phyloP scores from a whole-genome alignment of 2,888 invertebrate genomes.

The Petrophora chlorosata region DNA sequence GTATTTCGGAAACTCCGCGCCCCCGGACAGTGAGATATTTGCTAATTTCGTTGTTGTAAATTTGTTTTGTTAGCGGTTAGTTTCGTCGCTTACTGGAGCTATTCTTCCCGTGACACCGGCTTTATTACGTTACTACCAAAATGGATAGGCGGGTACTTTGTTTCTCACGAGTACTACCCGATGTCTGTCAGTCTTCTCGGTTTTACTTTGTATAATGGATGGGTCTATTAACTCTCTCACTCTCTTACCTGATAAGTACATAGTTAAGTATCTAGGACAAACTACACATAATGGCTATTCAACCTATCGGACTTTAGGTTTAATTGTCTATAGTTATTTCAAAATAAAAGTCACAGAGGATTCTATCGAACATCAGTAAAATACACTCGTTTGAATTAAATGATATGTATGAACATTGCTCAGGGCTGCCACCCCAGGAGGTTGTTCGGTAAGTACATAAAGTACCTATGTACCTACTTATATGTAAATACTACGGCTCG shows the following conservation, averaged over 20 bases:
- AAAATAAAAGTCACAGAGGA: too few relatives aligned
- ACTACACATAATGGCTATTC: too few relatives aligned
- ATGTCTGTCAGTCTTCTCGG: too few relatives aligned
- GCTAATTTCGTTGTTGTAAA: slow-evolving; percentile 77
- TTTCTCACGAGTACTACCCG: slow-evolving; percentile 1
- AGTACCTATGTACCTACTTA: slow-evolving; percentile 38
- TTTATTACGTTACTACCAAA: slow-evolving; percentile 2
- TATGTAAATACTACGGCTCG: slow-evolving; percentile 55
- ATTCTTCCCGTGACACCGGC: slow-evolving; percentile 25
- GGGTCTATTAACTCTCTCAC: too few relatives aligned
- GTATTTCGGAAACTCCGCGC: slow-evolving; percentile 66
- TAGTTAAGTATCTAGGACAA: too few relatives aligned
- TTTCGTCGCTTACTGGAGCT: slow-evolving; percentile 29
- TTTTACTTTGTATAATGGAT: too few relatives aligned
- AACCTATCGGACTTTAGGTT: too few relatives aligned
- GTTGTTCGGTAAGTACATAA: slow-evolving; percentile 12
- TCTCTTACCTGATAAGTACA: too few relatives aligned
- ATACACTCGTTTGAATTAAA: neutral
- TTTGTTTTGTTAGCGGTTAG: slow-evolving; percentile 60
- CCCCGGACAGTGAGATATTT: slow-evolving; percentile 78
- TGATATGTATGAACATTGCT: neutral
- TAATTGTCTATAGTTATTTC: too few relatives aligned
- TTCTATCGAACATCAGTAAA: too few relatives aligned
- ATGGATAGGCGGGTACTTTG: slow-evolving; percentile 16
- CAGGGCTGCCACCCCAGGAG: slow-evolving; percentile 23